Conservation (phyloP, 2,113 vertebrate species). For the Raja brachyura region DNA sequence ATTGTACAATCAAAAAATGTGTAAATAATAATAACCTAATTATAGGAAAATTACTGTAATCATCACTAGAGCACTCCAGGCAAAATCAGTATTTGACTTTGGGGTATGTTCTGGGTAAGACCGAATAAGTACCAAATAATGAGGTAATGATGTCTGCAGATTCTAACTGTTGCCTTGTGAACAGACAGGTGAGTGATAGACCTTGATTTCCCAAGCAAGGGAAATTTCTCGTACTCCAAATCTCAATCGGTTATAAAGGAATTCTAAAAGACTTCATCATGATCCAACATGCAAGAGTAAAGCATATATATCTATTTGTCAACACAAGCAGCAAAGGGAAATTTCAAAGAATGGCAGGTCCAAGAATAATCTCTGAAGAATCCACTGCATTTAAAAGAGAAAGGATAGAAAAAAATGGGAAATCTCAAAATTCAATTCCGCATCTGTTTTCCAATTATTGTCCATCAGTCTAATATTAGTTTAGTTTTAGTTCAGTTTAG, state of each 20-base stretch:
- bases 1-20: not conserved
- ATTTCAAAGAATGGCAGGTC: not conserved
- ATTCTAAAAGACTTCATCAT: not conserved
- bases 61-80: not conserved
- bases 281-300: conserved; percentile 6
- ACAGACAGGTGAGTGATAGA: not conserved
- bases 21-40: not conserved
- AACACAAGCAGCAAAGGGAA: not conserved
- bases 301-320: not conserved
- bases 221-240: not conserved
- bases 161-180: not conserved
- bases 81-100: not conserved
- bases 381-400: not conserved
- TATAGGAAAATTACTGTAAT: not conserved
- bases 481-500: no score
- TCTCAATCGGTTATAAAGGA: not conserved
- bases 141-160: not conserved
- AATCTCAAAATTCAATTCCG: not conserved
- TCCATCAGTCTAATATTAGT: not conserved
- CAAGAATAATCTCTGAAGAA: not conserved
- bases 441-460: not conserved
- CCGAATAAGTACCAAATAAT: not conserved
- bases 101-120: not conserved
- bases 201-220: not conserved
- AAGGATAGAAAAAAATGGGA: not conserved